These are phyloP conservation scores for Xiphorhynchus elegans DNA, from an alignment of 2,113 vertebrate genomes.

Conservation along the genomic window DNA sequence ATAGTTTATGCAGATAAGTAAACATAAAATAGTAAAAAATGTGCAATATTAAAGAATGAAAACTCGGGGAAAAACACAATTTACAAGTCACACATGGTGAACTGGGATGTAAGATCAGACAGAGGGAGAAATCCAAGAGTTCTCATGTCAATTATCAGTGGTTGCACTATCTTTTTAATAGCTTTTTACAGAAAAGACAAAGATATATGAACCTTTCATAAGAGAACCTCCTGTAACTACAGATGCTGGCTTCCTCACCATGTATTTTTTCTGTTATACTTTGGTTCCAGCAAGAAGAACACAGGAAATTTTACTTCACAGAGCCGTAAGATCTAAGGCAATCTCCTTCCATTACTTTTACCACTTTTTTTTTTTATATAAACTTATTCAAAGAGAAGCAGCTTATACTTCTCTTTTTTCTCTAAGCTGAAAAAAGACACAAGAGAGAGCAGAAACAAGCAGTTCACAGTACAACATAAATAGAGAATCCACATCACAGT, in stretches of 20 bases:
- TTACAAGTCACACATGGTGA: neutral
- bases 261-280: neutral
- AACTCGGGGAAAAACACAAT: neutral
- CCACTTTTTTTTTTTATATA: neutral
- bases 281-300: neutral
- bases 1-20: neutral
- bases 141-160: neutral
- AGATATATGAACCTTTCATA: fast-evolving
- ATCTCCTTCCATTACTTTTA: neutral
- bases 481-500: neutral
- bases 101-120: fast-evolving
- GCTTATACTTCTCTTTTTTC: neutral
- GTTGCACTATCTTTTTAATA: neutral
- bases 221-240: neutral
- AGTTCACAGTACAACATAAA: neutral
- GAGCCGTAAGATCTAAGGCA: neutral
- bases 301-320: neutral
- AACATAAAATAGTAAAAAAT: neutral
- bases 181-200: neutral
- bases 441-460: neutral
- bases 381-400: neutral
- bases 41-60: fast-evolving
- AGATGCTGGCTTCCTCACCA: neutral
- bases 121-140: neutral
- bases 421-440: neutral